Conservation (phyloP, 2,113 vertebrate genomes). For the Plectropomus leopardus region DNA sequence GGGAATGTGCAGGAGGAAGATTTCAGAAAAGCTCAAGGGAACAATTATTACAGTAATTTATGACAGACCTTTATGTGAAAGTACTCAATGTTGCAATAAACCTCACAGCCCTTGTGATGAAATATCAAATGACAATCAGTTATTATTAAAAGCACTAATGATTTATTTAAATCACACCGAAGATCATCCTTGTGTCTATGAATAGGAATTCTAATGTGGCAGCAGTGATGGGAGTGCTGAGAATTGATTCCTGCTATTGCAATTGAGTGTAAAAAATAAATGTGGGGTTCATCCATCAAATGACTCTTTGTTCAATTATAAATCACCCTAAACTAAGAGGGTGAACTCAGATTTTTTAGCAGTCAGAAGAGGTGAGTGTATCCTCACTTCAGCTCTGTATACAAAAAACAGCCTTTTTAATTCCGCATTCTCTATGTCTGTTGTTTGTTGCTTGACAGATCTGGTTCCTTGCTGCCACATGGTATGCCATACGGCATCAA, state of each 20-base stretch:
- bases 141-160: neutral
- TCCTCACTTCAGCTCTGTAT: neutral
- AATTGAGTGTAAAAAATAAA: neutral
- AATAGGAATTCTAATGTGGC: slow-evolving; percentile 30
- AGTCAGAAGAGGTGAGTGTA: neutral
- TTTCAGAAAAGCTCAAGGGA: slow-evolving; percentile 36
- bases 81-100: slow-evolving; percentile 21
- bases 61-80: slow-evolving; percentile 9
- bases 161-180: slow-evolving; percentile 14
- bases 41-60: slow-evolving; percentile 23
- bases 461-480: slow-evolving; percentile 55
- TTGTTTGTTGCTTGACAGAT: slow-evolving; percentile 23
- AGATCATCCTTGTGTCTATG: slow-evolving; percentile 9
- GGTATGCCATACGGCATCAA: slow-evolving; percentile 54
- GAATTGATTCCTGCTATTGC: slow-evolving; percentile 1
- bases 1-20: slow-evolving; percentile 18
- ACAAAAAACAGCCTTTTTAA: neutral
- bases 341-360: neutral
- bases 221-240: neutral
- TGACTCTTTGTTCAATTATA: neutral
- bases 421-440: neutral
- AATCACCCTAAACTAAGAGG: neutral
- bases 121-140: neutral
- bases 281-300: neutral
- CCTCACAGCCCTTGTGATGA: neutral